phyloP scores from a whole-genome alignment of 1,140 invertebrate genomes.

The Drepana arcuata region DNA sequence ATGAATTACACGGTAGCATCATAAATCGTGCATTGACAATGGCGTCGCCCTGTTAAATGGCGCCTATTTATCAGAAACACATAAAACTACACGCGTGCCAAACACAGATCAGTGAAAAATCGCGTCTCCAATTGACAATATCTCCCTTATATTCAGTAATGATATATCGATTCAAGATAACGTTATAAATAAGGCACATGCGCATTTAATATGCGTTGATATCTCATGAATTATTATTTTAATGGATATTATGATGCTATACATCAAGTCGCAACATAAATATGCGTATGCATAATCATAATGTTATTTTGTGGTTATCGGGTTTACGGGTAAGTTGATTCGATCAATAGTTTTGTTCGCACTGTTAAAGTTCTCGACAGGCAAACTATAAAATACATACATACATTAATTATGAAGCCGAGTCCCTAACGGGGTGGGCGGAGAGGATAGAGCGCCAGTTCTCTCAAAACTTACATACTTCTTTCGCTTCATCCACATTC shows the following conservation, averaged over 20 bases:
- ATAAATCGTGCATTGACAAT: conserved; percentile 67
- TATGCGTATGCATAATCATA: conserved; percentile 38
- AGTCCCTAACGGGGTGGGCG: too few species aligned
- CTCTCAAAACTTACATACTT: too few species aligned
- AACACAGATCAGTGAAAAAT: conserved; percentile 49
- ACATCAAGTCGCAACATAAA: conserved; percentile 32
- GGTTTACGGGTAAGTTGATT: conserved; percentile 33
- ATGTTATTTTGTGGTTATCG: conserved; percentile 35
- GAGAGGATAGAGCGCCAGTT: too few species aligned
- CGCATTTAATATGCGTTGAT: conserved; percentile 28
- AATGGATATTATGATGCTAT: conserved; percentile 55
- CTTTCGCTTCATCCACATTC: too few species aligned
- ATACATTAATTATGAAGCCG: too few species aligned
- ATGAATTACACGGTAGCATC: conserved; percentile 21
- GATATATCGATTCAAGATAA: conserved; percentile 33
- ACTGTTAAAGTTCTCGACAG: too few species aligned
- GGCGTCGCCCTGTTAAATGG: conserved; percentile 41
- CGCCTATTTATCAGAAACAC: conserved; percentile 50
- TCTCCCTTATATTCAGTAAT: conserved; percentile 38
- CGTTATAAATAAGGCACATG: not conserved
- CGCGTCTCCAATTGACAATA: conserved; percentile 36
- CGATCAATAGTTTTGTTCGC: too few species aligned
- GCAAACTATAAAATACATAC: too few species aligned
- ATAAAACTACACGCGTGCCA: conserved; percentile 53
- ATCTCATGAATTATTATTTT: too few species aligned